These are phyloP conservation scores for Orchestia grillus DNA, from an alignment of 1,140 invertebrate species.

Conservation along the genomic window DNA sequence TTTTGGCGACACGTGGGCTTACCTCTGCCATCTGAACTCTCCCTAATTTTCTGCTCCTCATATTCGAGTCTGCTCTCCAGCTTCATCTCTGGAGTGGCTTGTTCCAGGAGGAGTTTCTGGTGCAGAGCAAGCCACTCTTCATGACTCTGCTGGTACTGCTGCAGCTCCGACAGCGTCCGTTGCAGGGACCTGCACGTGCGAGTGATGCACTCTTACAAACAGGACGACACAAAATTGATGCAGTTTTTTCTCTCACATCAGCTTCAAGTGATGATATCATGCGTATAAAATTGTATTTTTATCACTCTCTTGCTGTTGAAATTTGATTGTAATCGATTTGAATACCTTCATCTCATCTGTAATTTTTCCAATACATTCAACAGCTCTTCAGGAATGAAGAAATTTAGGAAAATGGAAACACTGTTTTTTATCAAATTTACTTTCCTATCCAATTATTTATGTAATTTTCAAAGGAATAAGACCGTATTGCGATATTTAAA, in stretches of 20 bases:
- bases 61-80: slow-evolving; percentile 72
- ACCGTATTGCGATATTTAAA: too few relatives aligned
- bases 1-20: not conserved
- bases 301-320: too few relatives aligned
- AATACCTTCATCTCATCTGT: too few relatives aligned
- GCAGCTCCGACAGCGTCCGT: slow-evolving; percentile 77
- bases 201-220: not conserved
- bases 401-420: too few relatives aligned
- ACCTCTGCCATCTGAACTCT: slow-evolving; percentile 70
- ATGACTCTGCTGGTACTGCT: slow-evolving; percentile 79
- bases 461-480: too few relatives aligned
- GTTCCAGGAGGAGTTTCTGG: slow-evolving; percentile 77
- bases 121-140: slow-evolving; percentile 77
- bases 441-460: too few relatives aligned
- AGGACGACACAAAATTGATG: not conserved
- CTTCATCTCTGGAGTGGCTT: slow-evolving; percentile 73
- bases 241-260: not conserved
- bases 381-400: too few relatives aligned
- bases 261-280: not conserved
- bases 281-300: too few relatives aligned
- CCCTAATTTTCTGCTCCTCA: slow-evolving; percentile 72
- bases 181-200: slow-evolving; percentile 75
- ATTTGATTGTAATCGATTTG: too few relatives aligned
- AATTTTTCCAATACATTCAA: too few relatives aligned
- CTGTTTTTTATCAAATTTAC: too few relatives aligned